Base-by-base conservation (phyloP, 2,113 vertebrate genomes). In the Myotis lucifugus region DNA sequence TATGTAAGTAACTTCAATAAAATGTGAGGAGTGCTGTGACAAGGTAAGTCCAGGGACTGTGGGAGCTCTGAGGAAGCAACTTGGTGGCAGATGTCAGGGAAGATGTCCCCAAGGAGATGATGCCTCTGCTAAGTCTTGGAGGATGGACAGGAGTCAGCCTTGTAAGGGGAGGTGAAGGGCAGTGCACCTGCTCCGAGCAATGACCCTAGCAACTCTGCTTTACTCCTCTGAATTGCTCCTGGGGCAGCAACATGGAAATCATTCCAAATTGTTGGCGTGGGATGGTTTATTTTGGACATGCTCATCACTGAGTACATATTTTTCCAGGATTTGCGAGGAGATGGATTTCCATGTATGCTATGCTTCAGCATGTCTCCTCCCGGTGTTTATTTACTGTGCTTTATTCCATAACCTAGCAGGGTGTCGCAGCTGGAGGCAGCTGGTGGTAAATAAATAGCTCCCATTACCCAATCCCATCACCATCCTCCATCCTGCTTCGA, bases 391-490 rank as follows among this genome's bases (percentile, higher is more conserved):
- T 97, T 97, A 95, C 95, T 95, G 88, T 92, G 40, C 88, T 85
- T 90, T 95, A 95, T 96, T 96, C 95, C 96, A 77, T 86, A 97
- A 83, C 94, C 83, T 88, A 92, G 85, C 90, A 91, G 95, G 95
- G 88, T 87, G 90, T 95, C 96, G 76, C 92, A 95, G 93, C 95
- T 95, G 95, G 96, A 96, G 76, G 88, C 90, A 96, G 93, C 96
- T 97, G 93, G 96, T 81, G 85, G 94, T 93, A 97, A 97, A 96
- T 96, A 97, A 92, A 95, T 72, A 96, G 85, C 95, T 91, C 95
- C 92, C 88, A 96, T 96, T 95, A 94, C 95, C 78, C 92, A 96
- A 88, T 79, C 54, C 67, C 66, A 61, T 86, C 78, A 59, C 74
- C 84, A 93, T 92, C 77, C 88, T 94, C 90, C 25, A 37, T 93